Conservation (phyloP, 2,113 vertebrate species). For the Bos indicus region DNA sequence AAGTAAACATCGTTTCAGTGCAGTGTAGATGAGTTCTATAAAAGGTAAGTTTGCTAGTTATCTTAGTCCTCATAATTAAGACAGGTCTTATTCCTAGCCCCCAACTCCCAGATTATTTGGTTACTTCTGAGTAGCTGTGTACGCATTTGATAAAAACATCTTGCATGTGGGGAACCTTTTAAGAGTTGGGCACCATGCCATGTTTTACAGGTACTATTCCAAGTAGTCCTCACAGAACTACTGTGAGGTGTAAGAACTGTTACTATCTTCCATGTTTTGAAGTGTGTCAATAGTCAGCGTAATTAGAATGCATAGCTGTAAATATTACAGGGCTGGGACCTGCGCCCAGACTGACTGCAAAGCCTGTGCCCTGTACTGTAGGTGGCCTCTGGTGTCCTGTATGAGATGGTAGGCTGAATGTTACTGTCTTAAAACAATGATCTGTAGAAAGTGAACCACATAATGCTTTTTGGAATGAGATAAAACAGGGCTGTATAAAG, state of each 20-base stretch:
- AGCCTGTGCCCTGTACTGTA: not conserved
- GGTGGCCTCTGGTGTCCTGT: not conserved
- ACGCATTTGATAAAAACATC: not conserved
- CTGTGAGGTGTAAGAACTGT: not conserved
- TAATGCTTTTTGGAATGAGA: not conserved
- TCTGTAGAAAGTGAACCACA: not conserved
- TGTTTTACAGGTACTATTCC: not conserved
- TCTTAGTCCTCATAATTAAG: not conserved
- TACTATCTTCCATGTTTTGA: not conserved
- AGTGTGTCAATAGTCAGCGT: not conserved
- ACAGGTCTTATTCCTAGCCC: not conserved
- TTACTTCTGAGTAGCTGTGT: not conserved
- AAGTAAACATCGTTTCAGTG: not conserved
- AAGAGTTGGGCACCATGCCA: not conserved
- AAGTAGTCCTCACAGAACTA: not conserved
- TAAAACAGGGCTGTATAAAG: slow-evolving; percentile 7
- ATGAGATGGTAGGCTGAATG: not conserved
- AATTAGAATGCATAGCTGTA: not conserved
- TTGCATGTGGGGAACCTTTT: not conserved
- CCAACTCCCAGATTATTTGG: not conserved
- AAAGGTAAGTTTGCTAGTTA: not conserved
- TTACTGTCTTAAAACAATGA: not conserved
- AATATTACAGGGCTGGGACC: not conserved
- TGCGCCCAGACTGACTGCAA: not conserved
- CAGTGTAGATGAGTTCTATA: not conserved